These are phyloP conservation scores for Spheniscus mendiculus DNA, from an alignment of 2,113 vertebrate genomes.

Conservation along the genomic window DNA sequence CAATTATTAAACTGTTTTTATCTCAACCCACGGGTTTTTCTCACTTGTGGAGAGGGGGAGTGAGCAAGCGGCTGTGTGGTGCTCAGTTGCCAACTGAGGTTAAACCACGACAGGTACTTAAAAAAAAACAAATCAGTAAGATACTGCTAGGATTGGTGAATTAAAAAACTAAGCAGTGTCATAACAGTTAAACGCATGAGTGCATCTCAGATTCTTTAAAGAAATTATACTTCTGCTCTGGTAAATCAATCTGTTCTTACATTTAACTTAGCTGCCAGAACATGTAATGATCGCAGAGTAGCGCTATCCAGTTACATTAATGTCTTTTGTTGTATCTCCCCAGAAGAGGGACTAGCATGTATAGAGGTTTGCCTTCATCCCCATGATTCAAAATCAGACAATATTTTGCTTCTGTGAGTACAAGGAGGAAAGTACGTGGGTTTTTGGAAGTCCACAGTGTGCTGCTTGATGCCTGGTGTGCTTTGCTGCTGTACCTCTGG, in stretches of 20 bases:
- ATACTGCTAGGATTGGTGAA: background rate
- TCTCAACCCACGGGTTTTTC: no score
- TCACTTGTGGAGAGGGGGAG: no score
- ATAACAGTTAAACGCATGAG: background rate
- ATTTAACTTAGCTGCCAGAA: background rate
- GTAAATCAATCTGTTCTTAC: background rate
- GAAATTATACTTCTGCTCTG: background rate
- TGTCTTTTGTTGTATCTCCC: background rate
- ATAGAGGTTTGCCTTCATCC: background rate
- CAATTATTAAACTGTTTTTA: no score
- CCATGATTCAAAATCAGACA: background rate
- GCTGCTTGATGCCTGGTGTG: background rate
- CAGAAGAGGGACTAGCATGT: background rate
- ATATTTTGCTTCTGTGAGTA: background rate
- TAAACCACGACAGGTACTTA: no score
- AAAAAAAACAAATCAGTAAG: background rate
- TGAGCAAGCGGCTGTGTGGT: no score
- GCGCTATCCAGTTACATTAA: background rate
- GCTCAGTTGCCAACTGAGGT: no score
- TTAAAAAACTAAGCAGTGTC: background rate
- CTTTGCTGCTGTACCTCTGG: background rate
- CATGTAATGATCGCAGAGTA: background rate
- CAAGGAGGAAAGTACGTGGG: background rate
- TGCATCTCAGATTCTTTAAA: background rate
- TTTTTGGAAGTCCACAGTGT: background rate